Evolutionary conservation across 1,140 invertebrate genomes (phyloP), one percentile per base, ranked within the genome.

Genomic region (Drosophila nannoptera): DNA sequence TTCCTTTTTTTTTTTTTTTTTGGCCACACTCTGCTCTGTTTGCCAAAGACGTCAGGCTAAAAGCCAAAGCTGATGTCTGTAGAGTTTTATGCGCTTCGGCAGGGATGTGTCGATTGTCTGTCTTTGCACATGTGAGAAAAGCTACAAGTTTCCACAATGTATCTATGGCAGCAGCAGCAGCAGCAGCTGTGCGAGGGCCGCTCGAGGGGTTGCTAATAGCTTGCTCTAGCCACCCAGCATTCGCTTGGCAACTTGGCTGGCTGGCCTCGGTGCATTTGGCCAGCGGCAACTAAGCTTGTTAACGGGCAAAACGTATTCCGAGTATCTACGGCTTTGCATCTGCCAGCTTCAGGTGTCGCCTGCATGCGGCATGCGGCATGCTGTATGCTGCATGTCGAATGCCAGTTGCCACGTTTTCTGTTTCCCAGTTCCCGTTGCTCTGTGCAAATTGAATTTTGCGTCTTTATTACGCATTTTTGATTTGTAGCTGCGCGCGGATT

Each of bases 391-490:
- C n/a, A n/a, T 55, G 40, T 42, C 40, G 40, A 42, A 42, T 55
- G n/a, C 40, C 62, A n/a, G 45, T 56, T 60, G 52, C 73, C 73
- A 58, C 52, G 33, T 63, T 59, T 77, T 46, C 53, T 33, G 36
- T 60, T 60, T 43, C 12, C 14, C 40, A 12, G n/a, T 59, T 77
- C 36, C 48, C 31, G 36, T 63, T 60, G 42, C 43, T 50, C 22
- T 56, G 53, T 62, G 12, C 68, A 86, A 86, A 86, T 86, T 86
- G 74, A 86, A 84, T 86, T 56, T 86, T 84, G 68, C 68, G 77
- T 84, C 81, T 81, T 84, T 84, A 86, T 75, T 77, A 78, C 81
- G 76, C 81, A 86, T 81, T 86, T 86, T 86, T 86, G 82, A 86
- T 81, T 86, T 86, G 81, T 77, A 60, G 78, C 66, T 62, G 50